phyloP scores from a whole-genome alignment of 2,113 vertebrate species.

The Sorex fumeus region DNA sequence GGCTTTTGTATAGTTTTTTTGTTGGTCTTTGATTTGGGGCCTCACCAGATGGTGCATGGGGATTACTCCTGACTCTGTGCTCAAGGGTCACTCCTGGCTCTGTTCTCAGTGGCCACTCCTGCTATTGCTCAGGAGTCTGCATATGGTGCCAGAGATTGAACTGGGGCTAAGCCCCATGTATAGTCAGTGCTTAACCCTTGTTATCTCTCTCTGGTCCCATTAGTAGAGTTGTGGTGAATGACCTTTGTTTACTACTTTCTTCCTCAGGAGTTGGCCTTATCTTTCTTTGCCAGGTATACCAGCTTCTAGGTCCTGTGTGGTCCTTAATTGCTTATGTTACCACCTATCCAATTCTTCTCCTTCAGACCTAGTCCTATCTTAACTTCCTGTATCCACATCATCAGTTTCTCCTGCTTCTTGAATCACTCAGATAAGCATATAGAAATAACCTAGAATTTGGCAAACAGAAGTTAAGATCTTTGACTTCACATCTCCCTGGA shows the following conservation, averaged over 20 bases:
- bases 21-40: too few relatives aligned
- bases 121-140: too few relatives aligned
- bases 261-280: background rate
- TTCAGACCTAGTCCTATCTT: background rate
- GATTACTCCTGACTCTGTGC: too few relatives aligned
- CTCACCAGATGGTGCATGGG: too few relatives aligned
- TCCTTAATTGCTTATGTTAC: background rate
- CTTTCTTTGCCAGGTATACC: accelerated
- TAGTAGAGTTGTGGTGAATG: accelerated
- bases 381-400: background rate
- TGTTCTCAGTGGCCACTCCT: too few relatives aligned
- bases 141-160: too few relatives aligned
- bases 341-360: accelerated
- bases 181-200: too few relatives aligned
- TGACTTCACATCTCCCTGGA: background rate
- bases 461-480: background rate
- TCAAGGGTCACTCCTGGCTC: too few relatives aligned
- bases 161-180: too few relatives aligned
- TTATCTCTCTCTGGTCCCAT: background rate
- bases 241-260: background rate
- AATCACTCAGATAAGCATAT: accelerated
- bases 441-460: background rate
- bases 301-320: background rate
- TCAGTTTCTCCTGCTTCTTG: background rate
- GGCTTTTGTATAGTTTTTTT: too few relatives aligned